phyloP scores from a whole-genome alignment of 2,113 vertebrate genomes.

The Forbesichthys agassizii region DNA sequence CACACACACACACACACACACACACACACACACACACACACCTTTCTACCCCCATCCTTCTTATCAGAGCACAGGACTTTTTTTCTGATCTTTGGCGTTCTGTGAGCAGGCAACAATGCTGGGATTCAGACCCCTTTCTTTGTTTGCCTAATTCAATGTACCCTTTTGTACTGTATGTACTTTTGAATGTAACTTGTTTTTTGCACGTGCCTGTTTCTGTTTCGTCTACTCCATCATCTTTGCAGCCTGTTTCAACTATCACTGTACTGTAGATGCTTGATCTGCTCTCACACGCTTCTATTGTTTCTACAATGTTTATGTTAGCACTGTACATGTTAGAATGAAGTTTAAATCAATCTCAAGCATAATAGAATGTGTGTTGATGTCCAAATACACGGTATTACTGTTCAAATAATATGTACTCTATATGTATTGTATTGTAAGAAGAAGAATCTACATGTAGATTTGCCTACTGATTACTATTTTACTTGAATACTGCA shows the following conservation, averaged over 20 bases:
- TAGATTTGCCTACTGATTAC: too few species aligned
- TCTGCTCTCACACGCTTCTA: too few species aligned
- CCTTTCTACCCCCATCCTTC: conserved; percentile 26
- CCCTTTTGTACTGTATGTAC: not conserved
- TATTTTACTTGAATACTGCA: too few species aligned
- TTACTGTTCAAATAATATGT: too few species aligned
- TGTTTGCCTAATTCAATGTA: conserved; percentile 1
- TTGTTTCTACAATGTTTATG: too few species aligned
- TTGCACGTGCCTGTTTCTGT: not conserved
- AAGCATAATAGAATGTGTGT: too few species aligned
- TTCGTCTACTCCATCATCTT: not conserved
- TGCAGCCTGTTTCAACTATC: not conserved
- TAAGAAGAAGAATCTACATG: too few species aligned
- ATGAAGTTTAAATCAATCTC: too few species aligned
- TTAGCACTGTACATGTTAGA: too few species aligned
- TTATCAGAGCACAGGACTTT: conserved; percentile 46
- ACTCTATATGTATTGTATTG: too few species aligned
- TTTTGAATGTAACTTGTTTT: not conserved
- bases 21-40: conserved; percentile 23
- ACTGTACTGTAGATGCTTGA: too few species aligned
- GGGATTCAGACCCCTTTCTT: conserved; percentile 12
- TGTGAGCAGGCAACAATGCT: conserved; percentile 47
- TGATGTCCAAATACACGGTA: too few species aligned
- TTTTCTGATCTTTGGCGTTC: conserved; percentile 43
- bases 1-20: conserved; percentile 25